Evolutionary conservation across 2,113 vertebrate species (phyloP).

Genomic region (Lamprotornis superbus): DNA sequence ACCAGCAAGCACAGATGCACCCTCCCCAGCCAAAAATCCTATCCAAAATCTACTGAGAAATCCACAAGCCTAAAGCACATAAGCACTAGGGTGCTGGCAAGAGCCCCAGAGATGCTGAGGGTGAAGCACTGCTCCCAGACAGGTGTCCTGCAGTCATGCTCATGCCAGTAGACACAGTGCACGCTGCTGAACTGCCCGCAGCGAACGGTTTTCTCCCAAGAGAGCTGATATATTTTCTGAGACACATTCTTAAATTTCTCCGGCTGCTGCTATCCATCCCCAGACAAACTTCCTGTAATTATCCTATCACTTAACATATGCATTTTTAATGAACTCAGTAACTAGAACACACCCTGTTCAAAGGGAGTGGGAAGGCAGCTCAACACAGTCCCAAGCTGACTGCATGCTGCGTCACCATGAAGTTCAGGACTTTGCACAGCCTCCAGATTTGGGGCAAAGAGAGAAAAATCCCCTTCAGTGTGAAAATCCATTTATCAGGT

Average conservation of each 20-base stretch:
- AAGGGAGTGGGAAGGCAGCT: neutral
- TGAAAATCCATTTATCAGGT: neutral
- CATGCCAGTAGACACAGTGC: fast-evolving
- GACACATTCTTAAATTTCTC: neutral
- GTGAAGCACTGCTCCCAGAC: neutral
- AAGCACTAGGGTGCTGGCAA: neutral
- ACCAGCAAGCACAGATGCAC: neutral
- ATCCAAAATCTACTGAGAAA: neutral
- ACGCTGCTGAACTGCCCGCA: fast-evolving
- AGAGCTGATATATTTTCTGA: neutral
- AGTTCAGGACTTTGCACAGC: neutral
- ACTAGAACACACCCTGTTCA: neutral
- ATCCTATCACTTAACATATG: neutral
- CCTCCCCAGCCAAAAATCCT: neutral
- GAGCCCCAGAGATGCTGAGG: neutral
- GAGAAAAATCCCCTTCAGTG: neutral
- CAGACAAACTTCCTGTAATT: conserved; percentile 12
- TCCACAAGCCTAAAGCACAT: neutral
- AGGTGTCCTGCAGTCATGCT: neutral
- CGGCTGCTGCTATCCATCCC: neutral
- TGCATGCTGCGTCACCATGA: fast-evolving
- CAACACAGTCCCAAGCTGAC: neutral
- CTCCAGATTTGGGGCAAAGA: neutral
- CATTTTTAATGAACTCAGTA: conserved; percentile 10
- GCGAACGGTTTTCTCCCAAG: neutral